Percentiles rank a stretch among this genome's conserved stretches.
Conservation (phyloP, 2,113 vertebrate species). For the Piprites chloris region DNA sequence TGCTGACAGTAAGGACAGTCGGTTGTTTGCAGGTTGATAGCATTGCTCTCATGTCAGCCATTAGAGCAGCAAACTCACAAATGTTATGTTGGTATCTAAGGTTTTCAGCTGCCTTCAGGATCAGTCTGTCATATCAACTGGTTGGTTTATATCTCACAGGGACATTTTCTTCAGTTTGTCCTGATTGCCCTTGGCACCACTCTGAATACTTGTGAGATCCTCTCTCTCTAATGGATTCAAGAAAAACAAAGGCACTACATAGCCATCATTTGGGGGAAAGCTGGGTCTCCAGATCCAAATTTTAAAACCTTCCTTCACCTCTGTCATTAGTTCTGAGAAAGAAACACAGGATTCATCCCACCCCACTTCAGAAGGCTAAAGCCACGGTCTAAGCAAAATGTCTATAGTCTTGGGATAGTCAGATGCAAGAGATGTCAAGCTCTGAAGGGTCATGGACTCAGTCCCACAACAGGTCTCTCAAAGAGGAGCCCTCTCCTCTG, state of each 20-base stretch:
- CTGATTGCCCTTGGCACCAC: background rate
- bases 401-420: background rate
- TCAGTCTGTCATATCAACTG: background rate
- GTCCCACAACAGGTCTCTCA: background rate
- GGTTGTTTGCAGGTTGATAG: background rate
- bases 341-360: background rate
- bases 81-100: background rate
- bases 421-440: background rate
- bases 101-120: background rate
- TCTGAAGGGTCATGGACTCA: background rate
- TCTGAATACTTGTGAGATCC: background rate
- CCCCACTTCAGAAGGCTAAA: background rate
- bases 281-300: background rate
- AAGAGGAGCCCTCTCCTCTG: background rate
- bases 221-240: background rate
- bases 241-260: background rate
- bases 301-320: background rate
- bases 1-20: background rate
- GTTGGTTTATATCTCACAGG: background rate
- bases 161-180: background rate
- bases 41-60: background rate
- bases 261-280: background rate
- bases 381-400: background rate
- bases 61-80: background rate
- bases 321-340: background rate